Evolutionary conservation across 2,113 vertebrate genomes (phyloP), one percentile per base, ranked within the genome.

Genomic region (Asarcornis scutulata): DNA sequence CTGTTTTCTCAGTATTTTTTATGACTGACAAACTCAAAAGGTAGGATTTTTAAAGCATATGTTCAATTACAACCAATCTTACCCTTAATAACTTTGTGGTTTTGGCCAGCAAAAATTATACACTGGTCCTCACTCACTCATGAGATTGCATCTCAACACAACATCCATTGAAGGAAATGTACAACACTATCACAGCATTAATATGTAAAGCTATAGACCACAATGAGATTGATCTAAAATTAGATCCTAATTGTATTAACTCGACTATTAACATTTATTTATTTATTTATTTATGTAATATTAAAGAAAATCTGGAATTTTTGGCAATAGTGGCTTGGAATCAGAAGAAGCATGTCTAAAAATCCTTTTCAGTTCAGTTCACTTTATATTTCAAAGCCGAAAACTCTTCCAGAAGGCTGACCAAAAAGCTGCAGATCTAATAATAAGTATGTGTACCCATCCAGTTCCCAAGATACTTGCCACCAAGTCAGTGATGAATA

Each of bases 331-430:
- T 34, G 18, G 81, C 20, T 59, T 68, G 15, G 67, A 66, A 83
- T 71, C 50, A n/a, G 48, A 88, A 83, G 17, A 88, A 88, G 44
- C 9, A 34, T 2, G 12, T 56, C 53, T n/a, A 82, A 88, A 82
- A 89, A 79, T 50, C 26, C 38, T 50, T 87, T 84, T 56, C 83
- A 69, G 58, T 55, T 85, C 29, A 52, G 59, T 55, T 86, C 29
- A 48, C 13, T 88, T 81, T 31, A 16, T 64, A 94, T 72, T 64
- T 90, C 69, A 86, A 78, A 86, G 38, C 32, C 44, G 14, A 79
- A 89, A 94, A 86, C n/a, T 83, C 46, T 66, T 72, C 64, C 58
- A 73, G 69, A 75, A 91, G 62, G 69, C 76, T 73, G 66, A 93
- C 34, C 84, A 74, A 93, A 90, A 66, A 89, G 62, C 53, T 88